A percentile compares a stretch with the other conserved stretches of the same genome.
Conservation (phyloP, 2,113 vertebrate species). For the Peromyscus californicus region DNA sequence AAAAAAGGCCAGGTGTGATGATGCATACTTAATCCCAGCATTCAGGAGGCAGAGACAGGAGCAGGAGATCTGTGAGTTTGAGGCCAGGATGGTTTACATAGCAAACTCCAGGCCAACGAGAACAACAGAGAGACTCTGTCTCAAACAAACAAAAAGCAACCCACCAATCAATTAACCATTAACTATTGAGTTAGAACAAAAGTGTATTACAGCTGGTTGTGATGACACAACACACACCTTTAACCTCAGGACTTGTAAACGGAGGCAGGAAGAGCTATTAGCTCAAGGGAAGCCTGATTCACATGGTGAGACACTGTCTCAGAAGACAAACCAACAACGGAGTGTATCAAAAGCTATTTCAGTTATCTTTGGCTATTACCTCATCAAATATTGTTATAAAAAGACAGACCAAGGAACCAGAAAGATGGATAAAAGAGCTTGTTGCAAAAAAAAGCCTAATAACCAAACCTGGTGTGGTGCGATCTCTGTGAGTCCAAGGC, state of each 20-base stretch:
- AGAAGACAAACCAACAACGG: background rate
- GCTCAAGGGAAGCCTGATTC: background rate
- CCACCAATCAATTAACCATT: background rate
- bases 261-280: background rate
- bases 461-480: background rate
- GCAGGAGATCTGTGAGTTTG: background rate
- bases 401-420: background rate
- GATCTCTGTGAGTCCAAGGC: background rate
- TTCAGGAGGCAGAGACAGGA: background rate
- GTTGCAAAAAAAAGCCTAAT: background rate
- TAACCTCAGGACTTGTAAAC: background rate
- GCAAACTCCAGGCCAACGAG: background rate
- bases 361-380: conserved; percentile 24
- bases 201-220: background rate
- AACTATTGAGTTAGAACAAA: conserved; percentile 26
- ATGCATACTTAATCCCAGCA: background rate
- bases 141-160: background rate
- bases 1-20: background rate
- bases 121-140: background rate
- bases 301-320: background rate
- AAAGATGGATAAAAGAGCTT: background rate
- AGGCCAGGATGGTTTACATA: background rate
- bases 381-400: background rate
- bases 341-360: conserved; percentile 20
- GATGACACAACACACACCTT: background rate